These are phyloP conservation scores for Periplaneta americana DNA, from an alignment of 1,140 invertebrate genomes.

Conservation along the genomic window DNA sequence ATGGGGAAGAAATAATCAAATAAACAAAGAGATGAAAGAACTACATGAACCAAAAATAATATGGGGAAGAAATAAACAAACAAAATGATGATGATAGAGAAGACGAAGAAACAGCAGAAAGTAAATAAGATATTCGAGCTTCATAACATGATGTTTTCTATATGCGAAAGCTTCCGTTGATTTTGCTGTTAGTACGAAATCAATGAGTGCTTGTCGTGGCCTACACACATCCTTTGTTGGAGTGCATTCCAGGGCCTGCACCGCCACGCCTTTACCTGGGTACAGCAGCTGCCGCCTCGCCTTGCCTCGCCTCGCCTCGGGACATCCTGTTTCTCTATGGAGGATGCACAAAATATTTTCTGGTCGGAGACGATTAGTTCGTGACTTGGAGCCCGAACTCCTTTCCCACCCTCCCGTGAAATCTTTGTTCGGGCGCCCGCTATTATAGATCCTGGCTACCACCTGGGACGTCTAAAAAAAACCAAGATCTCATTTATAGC, in stretches of 20 bases:
- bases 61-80: too few relatives aligned
- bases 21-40: too few relatives aligned
- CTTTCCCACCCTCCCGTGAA: too few relatives aligned
- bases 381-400: background rate
- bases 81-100: too few relatives aligned
- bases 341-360: background rate
- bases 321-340: background rate
- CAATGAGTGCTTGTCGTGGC: background rate
- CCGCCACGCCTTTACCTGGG: background rate
- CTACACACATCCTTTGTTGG: background rate
- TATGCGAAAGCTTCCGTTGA: background rate
- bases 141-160: too few relatives aligned
- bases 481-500: background rate
- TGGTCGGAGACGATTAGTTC: background rate
- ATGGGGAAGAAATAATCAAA: too few relatives aligned
- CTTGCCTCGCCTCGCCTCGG: background rate
- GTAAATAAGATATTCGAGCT: too few relatives aligned
- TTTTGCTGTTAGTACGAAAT: background rate
- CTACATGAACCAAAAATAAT: too few relatives aligned
- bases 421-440: background rate
- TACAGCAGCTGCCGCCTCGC: background rate
- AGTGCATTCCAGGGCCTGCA: background rate
- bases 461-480: background rate
- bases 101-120: too few relatives aligned
- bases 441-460: background rate